Conservation (phyloP, 2,113 vertebrate genomes). For the Paramormyrops kingsleyae region DNA sequence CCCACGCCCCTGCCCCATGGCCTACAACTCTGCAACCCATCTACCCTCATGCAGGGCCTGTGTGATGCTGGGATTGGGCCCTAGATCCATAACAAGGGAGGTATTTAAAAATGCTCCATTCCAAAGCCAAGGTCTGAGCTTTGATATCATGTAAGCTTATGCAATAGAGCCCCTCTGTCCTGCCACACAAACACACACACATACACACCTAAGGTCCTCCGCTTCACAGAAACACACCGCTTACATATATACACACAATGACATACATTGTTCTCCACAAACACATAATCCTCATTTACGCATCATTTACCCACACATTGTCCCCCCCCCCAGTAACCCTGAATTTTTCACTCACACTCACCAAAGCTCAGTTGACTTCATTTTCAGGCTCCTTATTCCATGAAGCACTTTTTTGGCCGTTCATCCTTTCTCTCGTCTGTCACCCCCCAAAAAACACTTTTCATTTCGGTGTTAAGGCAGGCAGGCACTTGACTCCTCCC, state of each 20-base stretch:
- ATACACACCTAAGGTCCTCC: not conserved
- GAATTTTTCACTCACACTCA: not conserved
- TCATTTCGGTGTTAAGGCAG: not conserved
- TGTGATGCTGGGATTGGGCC: not conserved
- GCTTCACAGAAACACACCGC: not conserved
- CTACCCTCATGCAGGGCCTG: not conserved
- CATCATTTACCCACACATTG: not conserved
- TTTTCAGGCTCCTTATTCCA: not conserved
- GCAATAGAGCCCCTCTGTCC: not conserved
- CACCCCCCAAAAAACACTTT: not conserved
- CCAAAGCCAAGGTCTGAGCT: not conserved
- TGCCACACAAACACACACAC: conserved; percentile 4
- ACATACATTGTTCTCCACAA: not conserved
- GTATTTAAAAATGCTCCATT: not conserved
- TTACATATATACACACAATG: not conserved
- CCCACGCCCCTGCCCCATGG: not conserved
- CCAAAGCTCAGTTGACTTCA: not conserved
- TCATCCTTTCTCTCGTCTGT: not conserved
- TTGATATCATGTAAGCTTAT: not conserved
- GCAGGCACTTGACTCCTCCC: not conserved
- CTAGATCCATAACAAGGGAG: not conserved
- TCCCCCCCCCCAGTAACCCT: not conserved
- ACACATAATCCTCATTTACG: not conserved
- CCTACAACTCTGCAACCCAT: not conserved
- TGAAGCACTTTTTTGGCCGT: not conserved